A percentile compares a stretch with the other conserved stretches of the same genome.
phyloP scores from a whole-genome alignment of 2,888 invertebrate genomes.

The Platycnemis pennipes region DNA sequence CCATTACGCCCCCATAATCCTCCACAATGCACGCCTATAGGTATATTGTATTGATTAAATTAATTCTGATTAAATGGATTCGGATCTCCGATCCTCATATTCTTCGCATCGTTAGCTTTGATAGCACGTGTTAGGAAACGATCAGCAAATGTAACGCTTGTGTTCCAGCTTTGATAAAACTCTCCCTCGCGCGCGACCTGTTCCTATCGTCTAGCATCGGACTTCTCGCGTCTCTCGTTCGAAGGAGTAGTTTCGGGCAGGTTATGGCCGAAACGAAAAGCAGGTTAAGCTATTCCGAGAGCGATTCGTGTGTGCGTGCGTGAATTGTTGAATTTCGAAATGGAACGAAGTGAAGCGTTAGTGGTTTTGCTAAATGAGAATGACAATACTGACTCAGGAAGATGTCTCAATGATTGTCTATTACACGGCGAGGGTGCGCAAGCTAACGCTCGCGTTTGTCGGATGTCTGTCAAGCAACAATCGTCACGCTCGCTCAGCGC shows the following conservation, averaged over 20 bases:
- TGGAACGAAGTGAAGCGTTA: not conserved
- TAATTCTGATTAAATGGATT: too few relatives aligned
- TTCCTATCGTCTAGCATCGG: not conserved
- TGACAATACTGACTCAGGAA: not conserved
- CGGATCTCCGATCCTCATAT: too few relatives aligned
- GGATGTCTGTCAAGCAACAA: too few relatives aligned
- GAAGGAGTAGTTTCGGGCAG: not conserved
- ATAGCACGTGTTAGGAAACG: not conserved
- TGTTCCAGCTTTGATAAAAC: not conserved
- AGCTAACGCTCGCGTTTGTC: too few relatives aligned
- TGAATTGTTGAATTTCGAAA: not conserved
- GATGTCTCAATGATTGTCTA: not conserved
- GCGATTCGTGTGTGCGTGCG: not conserved
- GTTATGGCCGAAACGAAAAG: not conserved
- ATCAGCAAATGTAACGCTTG: not conserved
- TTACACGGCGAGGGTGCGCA: too few relatives aligned
- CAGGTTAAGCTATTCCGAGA: not conserved
- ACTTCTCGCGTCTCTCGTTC: not conserved
- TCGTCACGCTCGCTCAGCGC: too few relatives aligned
- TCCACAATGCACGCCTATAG: too few relatives aligned
- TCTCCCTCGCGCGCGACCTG: not conserved
- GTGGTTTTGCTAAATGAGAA: not conserved
- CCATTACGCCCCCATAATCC: too few relatives aligned
- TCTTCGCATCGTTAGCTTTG: not conserved
- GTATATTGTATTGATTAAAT: too few relatives aligned